Percentiles rank a stretch among this genome's conserved stretches.
Conservation (phyloP, 2,888 invertebrate genomes). For the Chydorus sphaericus region DNA sequence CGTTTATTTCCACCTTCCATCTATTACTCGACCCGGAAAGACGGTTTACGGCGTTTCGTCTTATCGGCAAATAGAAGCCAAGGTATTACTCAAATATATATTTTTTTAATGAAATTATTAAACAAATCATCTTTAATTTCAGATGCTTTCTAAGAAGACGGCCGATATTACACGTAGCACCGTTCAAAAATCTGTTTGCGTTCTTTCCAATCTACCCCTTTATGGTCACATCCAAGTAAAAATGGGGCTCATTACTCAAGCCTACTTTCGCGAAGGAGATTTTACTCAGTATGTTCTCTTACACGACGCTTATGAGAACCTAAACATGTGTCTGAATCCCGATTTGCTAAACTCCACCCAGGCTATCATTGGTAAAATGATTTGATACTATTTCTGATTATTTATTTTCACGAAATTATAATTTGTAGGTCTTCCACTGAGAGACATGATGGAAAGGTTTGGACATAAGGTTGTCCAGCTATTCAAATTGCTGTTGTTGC, state of each 20-base stretch:
- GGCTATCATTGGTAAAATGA: slow-evolving; percentile 45
- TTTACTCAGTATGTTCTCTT: slow-evolving; percentile 74
- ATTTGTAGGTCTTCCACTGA: slow-evolving; percentile 59
- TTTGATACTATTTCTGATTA: neutral
- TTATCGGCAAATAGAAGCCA: slow-evolving; percentile 90
- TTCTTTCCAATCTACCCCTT: slow-evolving; percentile 73
- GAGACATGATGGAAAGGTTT: slow-evolving; percentile 68
- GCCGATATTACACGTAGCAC: slow-evolving; percentile 93
- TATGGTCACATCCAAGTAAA: slow-evolving; percentile 92
- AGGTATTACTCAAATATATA: slow-evolving; percentile 38
- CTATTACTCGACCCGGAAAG: slow-evolving; percentile 61
- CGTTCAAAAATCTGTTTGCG: slow-evolving; percentile 96
- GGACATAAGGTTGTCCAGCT: slow-evolving; percentile 80
- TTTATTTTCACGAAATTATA: slow-evolving; percentile 14
- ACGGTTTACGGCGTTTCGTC: slow-evolving; percentile 94
- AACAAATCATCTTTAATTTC: slow-evolving; percentile 23
- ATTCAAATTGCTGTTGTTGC: slow-evolving; percentile 80
- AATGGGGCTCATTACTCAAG: slow-evolving; percentile 87
- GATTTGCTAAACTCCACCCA: slow-evolving; percentile 37
- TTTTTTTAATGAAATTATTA: neutral
- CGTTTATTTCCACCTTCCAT: slow-evolving; percentile 89
- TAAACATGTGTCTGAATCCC: slow-evolving; percentile 63
- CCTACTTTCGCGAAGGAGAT: slow-evolving; percentile 91
- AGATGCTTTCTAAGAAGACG: slow-evolving; percentile 82
- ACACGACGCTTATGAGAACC: slow-evolving; percentile 79